phyloP scores from a whole-genome alignment of 2,888 invertebrate species.

The Noctua comes region DNA sequence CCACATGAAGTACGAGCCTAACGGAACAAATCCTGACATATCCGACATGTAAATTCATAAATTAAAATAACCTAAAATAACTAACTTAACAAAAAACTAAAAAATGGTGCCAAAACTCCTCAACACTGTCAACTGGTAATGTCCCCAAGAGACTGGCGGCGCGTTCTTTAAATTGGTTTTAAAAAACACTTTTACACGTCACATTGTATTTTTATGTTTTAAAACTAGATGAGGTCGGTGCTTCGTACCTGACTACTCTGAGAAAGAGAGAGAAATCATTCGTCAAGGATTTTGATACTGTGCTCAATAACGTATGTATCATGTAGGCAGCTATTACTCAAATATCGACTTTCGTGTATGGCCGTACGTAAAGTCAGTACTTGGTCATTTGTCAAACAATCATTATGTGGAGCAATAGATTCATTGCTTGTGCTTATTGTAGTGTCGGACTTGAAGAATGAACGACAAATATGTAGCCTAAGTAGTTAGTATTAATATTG shows the following conservation, averaged over 20 bases:
- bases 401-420: neutral
- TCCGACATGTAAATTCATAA: too few species aligned
- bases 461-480: neutral
- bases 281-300: neutral
- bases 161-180: neutral
- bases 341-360: neutral
- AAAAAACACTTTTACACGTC: neutral
- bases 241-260: neutral
- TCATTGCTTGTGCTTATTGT: neutral
- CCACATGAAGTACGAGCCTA: too few species aligned
- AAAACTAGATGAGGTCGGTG: neutral
- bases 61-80: neutral
- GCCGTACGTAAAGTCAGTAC: neutral
- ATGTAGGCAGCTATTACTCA: neutral
- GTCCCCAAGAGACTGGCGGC: neutral
- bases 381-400: slow-evolving; percentile 21
- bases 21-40: too few species aligned
- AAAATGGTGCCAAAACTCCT: too few species aligned
- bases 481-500: neutral
- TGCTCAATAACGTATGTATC: neutral
- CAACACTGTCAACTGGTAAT: neutral
- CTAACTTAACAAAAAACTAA: too few species aligned
- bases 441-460: neutral
- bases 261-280: neutral
- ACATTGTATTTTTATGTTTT: neutral